A percentile compares a stretch with the other conserved stretches of the same genome.
phyloP scores from a whole-genome alignment of 2,797 vertebrate species.

The Percopsis omiscomaycus region DNA sequence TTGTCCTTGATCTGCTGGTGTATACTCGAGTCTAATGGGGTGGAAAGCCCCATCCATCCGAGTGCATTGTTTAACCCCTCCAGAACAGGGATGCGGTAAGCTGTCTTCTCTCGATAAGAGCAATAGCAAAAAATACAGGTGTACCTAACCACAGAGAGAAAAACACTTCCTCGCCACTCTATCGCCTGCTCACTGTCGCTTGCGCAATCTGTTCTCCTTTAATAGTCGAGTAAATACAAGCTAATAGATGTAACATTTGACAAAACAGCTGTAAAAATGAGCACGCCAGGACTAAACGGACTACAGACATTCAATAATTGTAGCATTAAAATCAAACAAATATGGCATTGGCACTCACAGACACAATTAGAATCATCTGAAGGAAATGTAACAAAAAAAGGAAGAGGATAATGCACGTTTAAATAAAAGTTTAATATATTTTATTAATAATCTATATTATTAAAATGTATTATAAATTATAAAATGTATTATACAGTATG shows the following conservation, averaged over 20 bases:
- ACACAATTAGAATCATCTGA: too few species aligned
- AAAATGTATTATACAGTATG: too few species aligned
- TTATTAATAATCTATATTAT: too few species aligned
- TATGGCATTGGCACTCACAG: neutral
- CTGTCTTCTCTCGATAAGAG: conserved; percentile 77
- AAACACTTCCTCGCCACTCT: conserved; percentile 74
- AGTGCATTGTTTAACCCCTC: conserved; percentile 79
- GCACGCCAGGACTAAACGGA: conserved; percentile 1
- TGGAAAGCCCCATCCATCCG: conserved; percentile 81
- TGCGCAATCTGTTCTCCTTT: conserved; percentile 59
- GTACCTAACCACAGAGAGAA: conserved; percentile 81
- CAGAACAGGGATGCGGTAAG: conserved; percentile 81
- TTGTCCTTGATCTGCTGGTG: conserved; percentile 46
- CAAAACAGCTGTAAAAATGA: conserved; percentile 9
- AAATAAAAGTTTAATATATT: too few species aligned
- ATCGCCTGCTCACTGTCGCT: conserved; percentile 52
- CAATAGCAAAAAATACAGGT: conserved; percentile 78
- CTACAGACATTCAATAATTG: neutral
- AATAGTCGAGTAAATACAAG: conserved; percentile 59
- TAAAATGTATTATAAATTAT: too few species aligned
- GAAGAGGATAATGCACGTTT: neutral
- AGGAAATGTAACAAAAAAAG: neutral
- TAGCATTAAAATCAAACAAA: neutral
- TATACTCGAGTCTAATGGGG: conserved; percentile 51
- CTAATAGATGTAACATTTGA: conserved; percentile 33